Percentiles rank a stretch among this genome's conserved stretches.
Evolutionary conservation across 2,888 invertebrate species (phyloP).

Genomic region (Synanthedon andrenaeformis): DNA sequence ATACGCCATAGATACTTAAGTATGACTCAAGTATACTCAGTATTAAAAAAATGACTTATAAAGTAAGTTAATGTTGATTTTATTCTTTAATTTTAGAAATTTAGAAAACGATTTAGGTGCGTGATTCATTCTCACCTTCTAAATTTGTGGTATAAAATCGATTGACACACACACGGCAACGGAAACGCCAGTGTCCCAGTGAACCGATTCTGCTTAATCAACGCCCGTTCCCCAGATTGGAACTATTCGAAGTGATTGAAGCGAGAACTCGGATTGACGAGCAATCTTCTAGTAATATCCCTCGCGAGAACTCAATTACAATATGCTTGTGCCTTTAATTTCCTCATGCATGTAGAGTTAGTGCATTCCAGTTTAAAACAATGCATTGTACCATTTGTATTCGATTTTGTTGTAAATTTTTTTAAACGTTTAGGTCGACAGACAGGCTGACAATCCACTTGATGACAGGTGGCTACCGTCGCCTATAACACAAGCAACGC

Average conservation of each 20-base stretch:
- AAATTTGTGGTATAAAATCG: background rate
- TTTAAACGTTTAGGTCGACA: background rate
- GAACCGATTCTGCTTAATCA: conserved; percentile 65
- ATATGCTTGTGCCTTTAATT: conserved; percentile 50
- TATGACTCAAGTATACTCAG: too few relatives aligned
- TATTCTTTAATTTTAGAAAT: too few relatives aligned
- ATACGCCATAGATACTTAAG: too few relatives aligned
- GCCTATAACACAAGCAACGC: too few relatives aligned
- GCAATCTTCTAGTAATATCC: conserved; percentile 69
- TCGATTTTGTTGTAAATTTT: background rate
- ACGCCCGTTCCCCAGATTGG: conserved; percentile 34
- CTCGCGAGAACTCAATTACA: conserved; percentile 61
- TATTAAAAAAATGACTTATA: too few relatives aligned
- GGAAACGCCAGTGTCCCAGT: conserved; percentile 43
- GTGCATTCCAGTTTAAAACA: conserved; percentile 8
- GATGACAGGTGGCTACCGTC: too few relatives aligned
- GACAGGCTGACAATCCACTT: too few relatives aligned
- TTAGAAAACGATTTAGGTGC: too few relatives aligned
- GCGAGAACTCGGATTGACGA: conserved; percentile 57
- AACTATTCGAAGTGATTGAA: conserved; percentile 52
- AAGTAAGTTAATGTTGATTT: too few relatives aligned
- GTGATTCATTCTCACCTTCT: background rate
- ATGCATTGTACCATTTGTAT: conserved; percentile 1
- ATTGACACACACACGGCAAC: conserved; percentile 3
- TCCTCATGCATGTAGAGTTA: conserved; percentile 26